Evolutionary conservation across 2,888 invertebrate genomes (phyloP).

Genomic region (Drosophila quinaria): DNA sequence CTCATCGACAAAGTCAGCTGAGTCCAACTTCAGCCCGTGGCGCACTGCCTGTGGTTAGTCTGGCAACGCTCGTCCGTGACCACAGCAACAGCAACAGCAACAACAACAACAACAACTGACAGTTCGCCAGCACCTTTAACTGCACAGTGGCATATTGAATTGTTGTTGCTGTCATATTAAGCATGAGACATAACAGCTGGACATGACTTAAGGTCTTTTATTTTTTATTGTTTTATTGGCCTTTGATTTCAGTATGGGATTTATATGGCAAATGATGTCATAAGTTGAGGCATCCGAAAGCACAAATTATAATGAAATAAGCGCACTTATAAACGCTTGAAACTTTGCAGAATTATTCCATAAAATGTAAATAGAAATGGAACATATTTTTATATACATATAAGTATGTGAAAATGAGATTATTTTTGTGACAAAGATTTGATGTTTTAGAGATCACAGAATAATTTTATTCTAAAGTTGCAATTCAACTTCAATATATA

Average conservation of each 20-base stretch:
- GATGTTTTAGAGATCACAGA: too few species aligned
- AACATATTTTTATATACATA: too few species aligned
- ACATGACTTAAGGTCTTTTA: neutral
- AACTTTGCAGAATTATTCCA: neutral
- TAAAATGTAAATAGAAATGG: neutral
- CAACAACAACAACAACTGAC: neutral
- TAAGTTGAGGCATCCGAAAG: neutral
- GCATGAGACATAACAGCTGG: slow-evolving; percentile 34
- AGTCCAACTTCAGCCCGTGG: slow-evolving; percentile 23
- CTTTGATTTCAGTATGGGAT: slow-evolving; percentile 33
- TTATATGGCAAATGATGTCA: slow-evolving; percentile 37
- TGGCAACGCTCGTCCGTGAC: slow-evolving; percentile 24
- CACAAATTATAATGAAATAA: neutral
- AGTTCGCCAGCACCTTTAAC: slow-evolving; percentile 5
- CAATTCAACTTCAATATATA: too few species aligned
- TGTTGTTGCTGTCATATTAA: slow-evolving; percentile 53
- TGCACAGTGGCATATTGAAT: slow-evolving; percentile 40
- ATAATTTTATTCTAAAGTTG: too few species aligned
- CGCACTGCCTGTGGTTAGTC: slow-evolving; percentile 10
- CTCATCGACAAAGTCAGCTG: slow-evolving; percentile 45
- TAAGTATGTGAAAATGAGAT: neutral
- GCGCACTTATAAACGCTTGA: neutral
- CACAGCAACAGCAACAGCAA: too few species aligned
- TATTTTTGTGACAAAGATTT: neutral
- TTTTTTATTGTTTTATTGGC: slow-evolving; percentile 17